Conservation (phyloP, 2,113 vertebrate species). For the Asarcornis scutulata region DNA sequence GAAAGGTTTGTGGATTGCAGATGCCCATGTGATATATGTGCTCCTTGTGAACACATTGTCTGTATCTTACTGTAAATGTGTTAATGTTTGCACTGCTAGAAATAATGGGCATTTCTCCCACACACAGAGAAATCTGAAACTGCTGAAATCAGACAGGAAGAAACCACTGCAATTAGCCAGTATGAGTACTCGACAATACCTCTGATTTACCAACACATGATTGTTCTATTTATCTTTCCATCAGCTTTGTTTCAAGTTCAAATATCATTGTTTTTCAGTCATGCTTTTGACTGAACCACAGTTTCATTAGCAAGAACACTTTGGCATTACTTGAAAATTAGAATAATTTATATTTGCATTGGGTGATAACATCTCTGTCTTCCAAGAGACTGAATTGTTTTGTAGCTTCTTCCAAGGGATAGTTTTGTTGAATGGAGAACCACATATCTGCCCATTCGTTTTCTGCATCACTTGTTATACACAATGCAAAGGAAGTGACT, state of each 20-base stretch:
- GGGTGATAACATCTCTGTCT: neutral
- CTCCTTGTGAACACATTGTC: neutral
- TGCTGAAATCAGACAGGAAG: constrained; percentile 5
- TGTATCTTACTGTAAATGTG: neutral
- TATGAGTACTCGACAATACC: neutral
- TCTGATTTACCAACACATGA: constrained; percentile 12
- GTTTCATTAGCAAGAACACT: neutral
- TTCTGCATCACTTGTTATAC: constrained; percentile 32
- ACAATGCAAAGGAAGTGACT: constrained; percentile 42
- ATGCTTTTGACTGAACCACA: constrained; percentile 14
- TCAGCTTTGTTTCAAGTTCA: constrained; percentile 37
- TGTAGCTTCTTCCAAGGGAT: neutral
- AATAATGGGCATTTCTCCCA: neutral
- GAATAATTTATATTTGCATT: constrained; percentile 3
- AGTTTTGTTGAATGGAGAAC: neutral
- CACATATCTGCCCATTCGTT: constrained; percentile 5
- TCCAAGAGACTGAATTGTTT: neutral
- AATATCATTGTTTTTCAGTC: constrained; percentile 19
- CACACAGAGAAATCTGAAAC: neutral
- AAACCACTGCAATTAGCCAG: neutral
- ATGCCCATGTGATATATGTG: neutral
- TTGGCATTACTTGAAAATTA: neutral
- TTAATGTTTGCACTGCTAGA: neutral
- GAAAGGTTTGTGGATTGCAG: constrained; percentile 10
- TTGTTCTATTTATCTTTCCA: neutral